Evolutionary conservation across 1,140 invertebrate species (phyloP).

Genomic region (Bombus terrestris): DNA sequence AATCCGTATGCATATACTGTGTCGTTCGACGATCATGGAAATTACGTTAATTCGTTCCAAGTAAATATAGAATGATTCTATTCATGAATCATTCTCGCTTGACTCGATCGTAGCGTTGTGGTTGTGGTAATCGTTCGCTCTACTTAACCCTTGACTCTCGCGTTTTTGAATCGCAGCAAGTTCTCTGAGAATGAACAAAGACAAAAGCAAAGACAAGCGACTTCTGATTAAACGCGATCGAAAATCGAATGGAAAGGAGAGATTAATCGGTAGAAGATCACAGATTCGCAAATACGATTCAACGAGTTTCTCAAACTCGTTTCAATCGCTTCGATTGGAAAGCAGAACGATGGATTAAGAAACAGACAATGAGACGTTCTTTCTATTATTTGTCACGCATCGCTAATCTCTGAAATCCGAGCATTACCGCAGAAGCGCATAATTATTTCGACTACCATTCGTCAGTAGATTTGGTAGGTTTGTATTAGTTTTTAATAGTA

Average conservation of each 20-base stretch:
- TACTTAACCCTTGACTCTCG: neutral
- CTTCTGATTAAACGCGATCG: neutral
- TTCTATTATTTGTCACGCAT: neutral
- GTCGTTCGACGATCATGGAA: neutral
- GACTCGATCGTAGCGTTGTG: neutral
- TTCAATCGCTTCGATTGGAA: neutral
- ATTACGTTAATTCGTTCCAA: constrained; percentile 21
- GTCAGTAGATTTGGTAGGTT: neutral
- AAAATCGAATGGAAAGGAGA: neutral
- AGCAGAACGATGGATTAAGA: neutral
- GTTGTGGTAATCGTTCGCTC: neutral
- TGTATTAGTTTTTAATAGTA: no score
- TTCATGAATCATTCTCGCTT: neutral
- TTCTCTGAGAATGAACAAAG: neutral
- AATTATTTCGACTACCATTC: neutral
- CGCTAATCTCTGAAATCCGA: neutral
- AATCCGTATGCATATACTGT: neutral
- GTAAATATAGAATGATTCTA: neutral
- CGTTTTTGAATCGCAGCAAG: neutral
- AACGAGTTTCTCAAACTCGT: neutral
- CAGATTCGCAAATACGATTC: neutral
- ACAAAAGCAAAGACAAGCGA: neutral
- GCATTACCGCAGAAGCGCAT: neutral
- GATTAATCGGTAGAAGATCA: neutral
- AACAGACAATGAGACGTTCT: neutral